Percentiles rank a stretch among this genome's conserved stretches.
phyloP scores from a whole-genome alignment of 2,113 vertebrate genomes.

The Ctenomys sociabilis region DNA sequence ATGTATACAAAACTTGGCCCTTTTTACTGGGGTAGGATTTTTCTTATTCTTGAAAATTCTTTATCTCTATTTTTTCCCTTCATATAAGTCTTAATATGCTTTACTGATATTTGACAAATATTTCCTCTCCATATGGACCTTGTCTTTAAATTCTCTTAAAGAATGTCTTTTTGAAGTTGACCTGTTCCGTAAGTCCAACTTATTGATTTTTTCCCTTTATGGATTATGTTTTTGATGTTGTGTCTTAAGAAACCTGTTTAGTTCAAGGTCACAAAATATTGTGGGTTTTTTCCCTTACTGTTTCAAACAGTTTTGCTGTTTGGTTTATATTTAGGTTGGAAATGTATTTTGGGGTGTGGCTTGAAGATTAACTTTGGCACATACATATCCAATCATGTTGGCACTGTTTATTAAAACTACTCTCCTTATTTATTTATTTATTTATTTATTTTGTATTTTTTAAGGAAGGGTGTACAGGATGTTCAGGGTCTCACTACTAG shows the following conservation, averaged over 20 bases:
- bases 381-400: background rate
- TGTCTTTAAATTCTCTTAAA: background rate
- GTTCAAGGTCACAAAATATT: background rate
- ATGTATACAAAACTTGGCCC: background rate
- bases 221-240: background rate
- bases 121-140: background rate
- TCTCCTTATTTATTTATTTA: background rate
- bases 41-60: background rate
- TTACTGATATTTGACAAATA: background rate
- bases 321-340: background rate
- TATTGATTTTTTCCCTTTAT: background rate
- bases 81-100: background rate
- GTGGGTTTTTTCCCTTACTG: background rate
- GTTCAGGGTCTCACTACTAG: no score
- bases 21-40: background rate
- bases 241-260: constrained; percentile 9
- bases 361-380: background rate
- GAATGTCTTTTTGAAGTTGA: background rate
- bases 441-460: no score
- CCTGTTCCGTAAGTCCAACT: background rate
- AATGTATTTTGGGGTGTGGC: background rate
- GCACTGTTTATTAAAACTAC: background rate
- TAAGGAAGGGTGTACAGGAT: no score
- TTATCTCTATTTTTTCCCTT: background rate
- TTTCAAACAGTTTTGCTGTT: background rate